Evolutionary conservation across 2,113 vertebrate genomes (phyloP), one percentile per base, ranked within the genome.

Genomic region (Poeciliopsis retropinna): DNA sequence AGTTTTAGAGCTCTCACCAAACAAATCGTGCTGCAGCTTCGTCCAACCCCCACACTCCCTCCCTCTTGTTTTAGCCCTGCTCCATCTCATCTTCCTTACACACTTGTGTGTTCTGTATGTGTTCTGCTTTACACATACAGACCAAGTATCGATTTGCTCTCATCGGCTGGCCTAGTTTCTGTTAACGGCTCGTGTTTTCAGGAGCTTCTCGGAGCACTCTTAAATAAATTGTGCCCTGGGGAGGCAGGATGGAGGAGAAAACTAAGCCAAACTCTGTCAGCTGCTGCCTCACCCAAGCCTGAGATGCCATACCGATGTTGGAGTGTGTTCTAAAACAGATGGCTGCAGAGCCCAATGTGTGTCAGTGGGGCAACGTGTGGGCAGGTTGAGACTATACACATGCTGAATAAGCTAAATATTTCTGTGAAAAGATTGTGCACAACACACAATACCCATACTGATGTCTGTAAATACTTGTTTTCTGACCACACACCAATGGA

Each of bases 181-280:
- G 60, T 81, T 57, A 68, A 87, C 61, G 69, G 63, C 62, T 69
- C 13, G 6, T n/a, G 65, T 74, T 72, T 83, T 73, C 73, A 67
- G 76, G 44, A 39, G 32, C 70, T 70, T 82, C 25, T 77, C 54
- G 7, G 79, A 28, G 60, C 66, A 57, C 73, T 83, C 61, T 34
- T 72, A 82, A 78, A 75, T 81, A 67, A 85, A 89, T 29, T 60
- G 75, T 30, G 7, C 81, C 79, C 73, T 32, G 63, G 82, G 73
- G 90, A 81, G 63, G 22, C 15, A 60, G 32, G 44, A 62, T 27
- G 63, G 79, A 60, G 57, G 19, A 64, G 57, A 62, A 70, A 63
- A 14, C 0, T 0, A 64, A 39, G 62, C 60, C 64, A 32, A 29
- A 13, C 30, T 73, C 69, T 44, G 31, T 82, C 73, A 30, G 80